Conservation (phyloP, 2,113 vertebrate genomes). For the Rafetus swinhoei region DNA sequence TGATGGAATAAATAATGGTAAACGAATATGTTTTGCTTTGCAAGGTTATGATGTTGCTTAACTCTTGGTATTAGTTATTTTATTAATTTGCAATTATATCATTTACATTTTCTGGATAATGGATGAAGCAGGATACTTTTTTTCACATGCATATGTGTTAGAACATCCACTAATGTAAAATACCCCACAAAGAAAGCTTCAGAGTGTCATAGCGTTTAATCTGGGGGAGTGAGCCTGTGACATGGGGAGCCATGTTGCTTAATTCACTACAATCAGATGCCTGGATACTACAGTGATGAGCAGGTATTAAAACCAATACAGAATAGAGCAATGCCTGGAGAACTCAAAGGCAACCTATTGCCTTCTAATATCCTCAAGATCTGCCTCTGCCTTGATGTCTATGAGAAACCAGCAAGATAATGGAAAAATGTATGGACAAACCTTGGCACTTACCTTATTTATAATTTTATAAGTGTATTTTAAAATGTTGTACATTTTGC, state of each 20-base stretch:
- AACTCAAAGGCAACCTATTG: not conserved
- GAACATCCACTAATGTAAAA: not conserved
- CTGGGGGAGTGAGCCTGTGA: not conserved
- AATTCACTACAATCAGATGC: not conserved
- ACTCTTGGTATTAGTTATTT: not conserved
- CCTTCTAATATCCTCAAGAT: not conserved
- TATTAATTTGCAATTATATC: not conserved
- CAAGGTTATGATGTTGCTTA: not conserved
- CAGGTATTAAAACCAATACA: not conserved
- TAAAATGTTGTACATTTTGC: not conserved
- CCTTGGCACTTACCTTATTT: not conserved
- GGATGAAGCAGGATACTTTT: not conserved
- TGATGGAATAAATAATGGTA: not conserved
- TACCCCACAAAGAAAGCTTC: not conserved
- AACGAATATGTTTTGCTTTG: not conserved
- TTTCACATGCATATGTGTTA: not conserved
- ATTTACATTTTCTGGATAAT: not conserved
- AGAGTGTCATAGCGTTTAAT: not conserved
- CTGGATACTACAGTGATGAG: rapidly evolving
- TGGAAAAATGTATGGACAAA: not conserved
- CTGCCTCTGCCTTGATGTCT: not conserved
- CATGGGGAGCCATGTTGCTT: not conserved
- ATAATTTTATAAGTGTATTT: not conserved
- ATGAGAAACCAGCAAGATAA: not conserved
- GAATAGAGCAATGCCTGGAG: not conserved